Evolutionary conservation across 1,140 invertebrate genomes (phyloP), one percentile per base, ranked within the genome.

Genomic region (Calephelis nemesis): DNA sequence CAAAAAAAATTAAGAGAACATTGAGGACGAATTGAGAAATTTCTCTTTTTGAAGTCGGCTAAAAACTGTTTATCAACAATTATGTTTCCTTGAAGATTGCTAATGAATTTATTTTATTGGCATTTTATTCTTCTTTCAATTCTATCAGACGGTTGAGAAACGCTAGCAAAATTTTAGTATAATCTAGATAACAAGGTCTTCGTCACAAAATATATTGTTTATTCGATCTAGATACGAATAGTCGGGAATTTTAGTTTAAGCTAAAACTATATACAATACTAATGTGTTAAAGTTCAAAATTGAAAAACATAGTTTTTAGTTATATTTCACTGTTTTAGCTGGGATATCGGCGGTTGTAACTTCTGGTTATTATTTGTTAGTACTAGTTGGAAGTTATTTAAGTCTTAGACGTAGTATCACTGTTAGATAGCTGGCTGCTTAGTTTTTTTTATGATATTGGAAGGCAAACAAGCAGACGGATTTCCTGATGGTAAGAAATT

Each of bases 171-270:
- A 58, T 58, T 58, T 58, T 58, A 58, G 54, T 10, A 30, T 58
- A 58, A 58, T 58, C 54, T 19, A 58, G 54, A 58, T 58, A 30
- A 19, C 3, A 58, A 39, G 52, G 30, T 58, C 30, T 58, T 30
- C 54, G 30, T 58, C 54, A 58, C 19, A 30, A 58, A 58, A 58
- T 58, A 58, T 30, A 58, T 39, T 58, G 19, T 39, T 58, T 58
- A 58, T 58, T 58, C 30, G 54, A 58, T 58, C 54, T 58, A 58
- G 30, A 58, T 58, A 58, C 30, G 54, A 39, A 7, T 58, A 11
- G 30, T 11, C 11, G 30, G 30, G 19, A 58, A 3, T 40, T 12
- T 13, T 8, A 30, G 15, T 9, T 54, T 30, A 10, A 54, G 19
- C 1, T 5, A 19, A 54, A 54, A 54, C 11, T 0, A 54, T 30